phyloP scores from a whole-genome alignment of 2,888 invertebrate species.

The Steinernema scapterisci region DNA sequence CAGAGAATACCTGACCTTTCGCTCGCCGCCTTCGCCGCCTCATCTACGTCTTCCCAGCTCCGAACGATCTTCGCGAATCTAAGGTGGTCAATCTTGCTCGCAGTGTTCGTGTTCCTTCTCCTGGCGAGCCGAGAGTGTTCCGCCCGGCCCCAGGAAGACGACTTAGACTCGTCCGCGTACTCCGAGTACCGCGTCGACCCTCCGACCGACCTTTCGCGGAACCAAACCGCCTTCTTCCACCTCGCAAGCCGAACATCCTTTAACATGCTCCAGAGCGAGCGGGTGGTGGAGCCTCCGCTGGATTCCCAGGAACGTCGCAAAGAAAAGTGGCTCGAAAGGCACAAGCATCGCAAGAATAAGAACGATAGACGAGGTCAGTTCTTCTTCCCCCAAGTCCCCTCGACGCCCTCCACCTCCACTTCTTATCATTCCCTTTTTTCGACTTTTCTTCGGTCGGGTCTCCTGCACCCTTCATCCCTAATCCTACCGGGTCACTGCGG shows the following conservation, averaged over 20 bases:
- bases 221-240: background rate
- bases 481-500: background rate
- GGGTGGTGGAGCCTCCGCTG: conserved; percentile 17
- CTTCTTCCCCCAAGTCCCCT: background rate
- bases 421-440: background rate
- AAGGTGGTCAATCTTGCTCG: background rate
- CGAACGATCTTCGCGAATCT: background rate
- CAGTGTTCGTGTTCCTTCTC: background rate
- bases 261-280: background rate
- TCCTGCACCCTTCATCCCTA: background rate
- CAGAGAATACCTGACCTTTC: no score
- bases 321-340: conserved; percentile 20
- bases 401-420: background rate
- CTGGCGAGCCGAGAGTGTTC: background rate
- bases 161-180: background rate
- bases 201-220: background rate
- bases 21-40: no score
- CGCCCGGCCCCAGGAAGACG: conserved; percentile 16
- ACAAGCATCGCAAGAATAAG: conserved; percentile 24
- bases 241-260: background rate
- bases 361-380: conserved; percentile 29
- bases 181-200: conserved; percentile 9
- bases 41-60: background rate
- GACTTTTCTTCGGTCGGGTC: conserved; percentile 28
- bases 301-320: background rate